Conservation (phyloP, 2,113 vertebrate species). For the Nansenia antarctica region DNA sequence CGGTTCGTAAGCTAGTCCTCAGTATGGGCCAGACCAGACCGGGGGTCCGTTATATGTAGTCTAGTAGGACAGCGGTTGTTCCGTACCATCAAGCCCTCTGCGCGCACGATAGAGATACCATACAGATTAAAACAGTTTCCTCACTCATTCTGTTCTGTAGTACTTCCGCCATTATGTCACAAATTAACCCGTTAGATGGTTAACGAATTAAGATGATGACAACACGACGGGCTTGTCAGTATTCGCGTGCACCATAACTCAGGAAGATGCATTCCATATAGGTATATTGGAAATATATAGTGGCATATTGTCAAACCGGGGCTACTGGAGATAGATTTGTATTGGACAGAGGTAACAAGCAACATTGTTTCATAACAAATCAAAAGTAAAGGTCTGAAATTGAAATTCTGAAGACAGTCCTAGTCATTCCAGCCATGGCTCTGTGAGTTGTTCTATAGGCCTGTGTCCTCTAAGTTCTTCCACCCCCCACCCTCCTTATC, state of each 20-base stretch:
- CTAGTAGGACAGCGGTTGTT: background rate
- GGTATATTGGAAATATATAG: too few relatives aligned
- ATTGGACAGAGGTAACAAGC: too few relatives aligned
- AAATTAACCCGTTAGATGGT: constrained; percentile 10
- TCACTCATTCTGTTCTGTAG: constrained; percentile 1
- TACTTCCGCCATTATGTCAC: constrained; percentile 19
- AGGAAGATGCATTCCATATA: background rate
- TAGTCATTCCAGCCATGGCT: too few relatives aligned
- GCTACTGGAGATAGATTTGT: too few relatives aligned
- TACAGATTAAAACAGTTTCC: constrained; percentile 6
- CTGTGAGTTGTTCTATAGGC: too few relatives aligned
- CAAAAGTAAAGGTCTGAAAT: too few relatives aligned
- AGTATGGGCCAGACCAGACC: too few relatives aligned
- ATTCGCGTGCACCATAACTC: background rate
- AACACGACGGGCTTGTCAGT: background rate
- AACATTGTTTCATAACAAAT: too few relatives aligned
- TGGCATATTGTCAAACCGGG: too few relatives aligned
- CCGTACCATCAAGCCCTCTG: background rate
- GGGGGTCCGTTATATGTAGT: background rate
- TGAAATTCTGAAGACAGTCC: too few relatives aligned
- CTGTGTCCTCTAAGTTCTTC: background rate
- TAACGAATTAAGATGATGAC: background rate
- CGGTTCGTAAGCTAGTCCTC: background rate
- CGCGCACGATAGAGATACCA: constrained; percentile 2
- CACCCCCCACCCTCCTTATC: too few relatives aligned